Base-by-base conservation (phyloP, 1,140 invertebrate genomes). In the Listronotus oregonensis region DNA sequence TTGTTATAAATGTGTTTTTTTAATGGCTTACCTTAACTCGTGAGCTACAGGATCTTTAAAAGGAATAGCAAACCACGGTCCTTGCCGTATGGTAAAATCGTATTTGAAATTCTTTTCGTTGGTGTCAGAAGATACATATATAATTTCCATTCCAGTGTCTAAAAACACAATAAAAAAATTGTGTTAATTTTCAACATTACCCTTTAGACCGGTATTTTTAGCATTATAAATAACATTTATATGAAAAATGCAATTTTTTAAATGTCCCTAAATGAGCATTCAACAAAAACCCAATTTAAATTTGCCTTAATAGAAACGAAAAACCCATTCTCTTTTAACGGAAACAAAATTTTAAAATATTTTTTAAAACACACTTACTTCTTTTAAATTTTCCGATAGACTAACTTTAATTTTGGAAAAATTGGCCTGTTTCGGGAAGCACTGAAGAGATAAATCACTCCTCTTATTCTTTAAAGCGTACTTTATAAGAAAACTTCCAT, bases 381-480 rank as follows among this genome's bases (percentile, higher is more conserved):
- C 64, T 51, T 67, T 66, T 40, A 60, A 58, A 42, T 67, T 70
- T 46, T 70, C 68, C 15, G 46, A 49, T 70, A 70, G 1, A 70
- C 39, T 6, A 18, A 42, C 42, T 58, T 66, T 27, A 70, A 39
- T 31, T 64, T 14, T 59, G 21, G 8, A 70, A 7, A 9, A 70
- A 49, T 31, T 6, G 50, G 17, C 12, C 56, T 42, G n/a, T 46
- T 43, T 7, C 21, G 64, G 5, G 68, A 67, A n/a, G 68, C 64
- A 42, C 51, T 59, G 37, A 70, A 70, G 32, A 66, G 54, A 17
- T 63, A 70, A 15, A 70, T 61, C 7, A 70, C 10, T 66, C 42
- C 57, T 64, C 39, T 66, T 66, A 27, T 59, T 64, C 21, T 51
- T 68, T 34, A 68, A 42, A 11, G 51, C 51, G 17, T 64, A 39